Conservation (phyloP, 2,113 vertebrate genomes). For the Silurus meridionalis region DNA sequence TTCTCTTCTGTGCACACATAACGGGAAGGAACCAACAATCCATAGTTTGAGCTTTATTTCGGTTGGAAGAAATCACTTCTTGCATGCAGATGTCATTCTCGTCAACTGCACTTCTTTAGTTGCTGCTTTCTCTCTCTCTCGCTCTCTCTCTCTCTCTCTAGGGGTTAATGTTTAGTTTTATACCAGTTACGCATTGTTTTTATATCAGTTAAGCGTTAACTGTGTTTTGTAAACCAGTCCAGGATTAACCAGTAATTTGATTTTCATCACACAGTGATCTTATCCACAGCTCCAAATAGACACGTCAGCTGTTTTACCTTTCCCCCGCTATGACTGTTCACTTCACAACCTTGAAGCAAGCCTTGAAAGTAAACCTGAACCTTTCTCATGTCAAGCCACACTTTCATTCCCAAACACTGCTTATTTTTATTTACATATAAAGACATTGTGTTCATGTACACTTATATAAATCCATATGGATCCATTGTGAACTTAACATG, state of each 20-base stretch:
- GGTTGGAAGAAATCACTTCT: background rate
- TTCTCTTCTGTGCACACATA: background rate
- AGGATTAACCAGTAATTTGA: slow-evolving; percentile 34
- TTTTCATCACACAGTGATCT: slow-evolving; percentile 22
- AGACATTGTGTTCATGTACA: background rate
- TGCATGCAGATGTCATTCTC: slow-evolving; percentile 20
- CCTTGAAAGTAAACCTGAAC: slow-evolving; percentile 27
- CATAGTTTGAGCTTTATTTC: background rate
- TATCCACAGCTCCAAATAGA: slow-evolving; percentile 50
- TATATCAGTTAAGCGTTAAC: slow-evolving; percentile 34
- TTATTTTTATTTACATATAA: slow-evolving; percentile 24
- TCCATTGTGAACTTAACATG: slow-evolving; percentile 17
- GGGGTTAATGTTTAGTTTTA: background rate
- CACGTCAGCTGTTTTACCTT: slow-evolving; percentile 55
- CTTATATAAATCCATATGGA: slow-evolving; percentile 13
- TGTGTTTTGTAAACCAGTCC: slow-evolving; percentile 18
- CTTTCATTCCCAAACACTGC: background rate
- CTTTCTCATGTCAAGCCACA: slow-evolving; percentile 28
- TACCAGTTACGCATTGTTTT: background rate
- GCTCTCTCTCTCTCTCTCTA: background rate
- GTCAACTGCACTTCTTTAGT: slow-evolving; percentile 4
- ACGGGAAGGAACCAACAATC: background rate
- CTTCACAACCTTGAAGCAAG: slow-evolving; percentile 64
- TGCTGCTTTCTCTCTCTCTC: background rate
- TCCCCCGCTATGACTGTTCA: slow-evolving; percentile 51